Evolutionary conservation across 1,140 invertebrate species (phyloP).

Genomic region (Plodia interpunctella): DNA sequence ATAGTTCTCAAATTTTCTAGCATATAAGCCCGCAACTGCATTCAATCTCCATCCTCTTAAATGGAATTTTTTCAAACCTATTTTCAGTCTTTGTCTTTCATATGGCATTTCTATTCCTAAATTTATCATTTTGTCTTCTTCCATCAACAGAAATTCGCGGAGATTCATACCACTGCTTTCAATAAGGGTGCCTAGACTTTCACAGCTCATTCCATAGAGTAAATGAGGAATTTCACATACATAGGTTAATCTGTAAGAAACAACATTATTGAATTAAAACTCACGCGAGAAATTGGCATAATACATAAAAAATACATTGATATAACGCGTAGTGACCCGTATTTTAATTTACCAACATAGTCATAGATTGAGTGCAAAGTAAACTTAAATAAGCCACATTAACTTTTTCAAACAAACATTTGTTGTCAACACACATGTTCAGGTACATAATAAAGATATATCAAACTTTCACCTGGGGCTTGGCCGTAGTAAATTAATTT

Average conservation of each 20-base stretch:
- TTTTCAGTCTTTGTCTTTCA: slow-evolving; percentile 72
- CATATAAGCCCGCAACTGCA: slow-evolving; percentile 54
- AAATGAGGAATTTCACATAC: slow-evolving; percentile 57
- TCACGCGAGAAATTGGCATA: no score
- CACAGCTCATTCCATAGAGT: slow-evolving; percentile 78
- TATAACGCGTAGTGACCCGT: no score
- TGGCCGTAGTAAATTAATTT: no score
- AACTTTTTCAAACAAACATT: no score
- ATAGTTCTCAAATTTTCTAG: slow-evolving; percentile 32
- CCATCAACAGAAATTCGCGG: slow-evolving; percentile 74
- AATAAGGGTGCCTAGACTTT: slow-evolving; percentile 60
- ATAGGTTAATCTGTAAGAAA: slow-evolving; percentile 58
- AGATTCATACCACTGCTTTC: slow-evolving; percentile 65
- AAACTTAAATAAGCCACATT: no score
- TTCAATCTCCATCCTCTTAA: slow-evolving; percentile 73
- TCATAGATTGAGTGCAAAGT: no score
- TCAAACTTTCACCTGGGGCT: no score
- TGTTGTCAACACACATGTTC: no score
- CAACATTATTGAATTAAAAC: no score
- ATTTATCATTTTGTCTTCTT: slow-evolving; percentile 70
- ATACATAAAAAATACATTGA: no score
- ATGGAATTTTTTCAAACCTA: slow-evolving; percentile 75
- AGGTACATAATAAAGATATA: no score
- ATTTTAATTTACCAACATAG: no score
- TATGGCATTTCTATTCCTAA: slow-evolving; percentile 76